These are phyloP conservation scores for Fabriciana adippe DNA, from an alignment of 2,888 invertebrate species.

Conservation along the genomic window DNA sequence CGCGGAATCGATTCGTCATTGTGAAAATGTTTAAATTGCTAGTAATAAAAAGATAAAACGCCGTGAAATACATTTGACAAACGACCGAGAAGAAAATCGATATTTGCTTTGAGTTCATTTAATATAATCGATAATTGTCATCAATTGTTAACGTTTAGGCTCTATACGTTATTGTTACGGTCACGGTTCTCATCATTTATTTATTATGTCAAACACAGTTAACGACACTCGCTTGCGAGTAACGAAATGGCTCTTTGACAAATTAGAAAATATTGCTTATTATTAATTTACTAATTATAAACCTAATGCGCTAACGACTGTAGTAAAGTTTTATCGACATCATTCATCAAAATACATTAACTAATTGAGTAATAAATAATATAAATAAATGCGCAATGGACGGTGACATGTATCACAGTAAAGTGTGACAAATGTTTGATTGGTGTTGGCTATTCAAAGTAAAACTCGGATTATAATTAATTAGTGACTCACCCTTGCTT, in stretches of 20 bases:
- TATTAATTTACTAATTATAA: too few species aligned
- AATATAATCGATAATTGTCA: conserved; percentile 71
- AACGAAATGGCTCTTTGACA: conserved; percentile 60
- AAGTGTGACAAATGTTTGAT: too few species aligned
- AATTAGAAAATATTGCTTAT: conserved; percentile 15
- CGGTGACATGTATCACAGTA: too few species aligned
- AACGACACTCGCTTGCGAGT: conserved; percentile 54
- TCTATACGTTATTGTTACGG: conserved; percentile 38
- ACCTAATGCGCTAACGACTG: too few species aligned
- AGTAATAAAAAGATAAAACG: conserved; percentile 57
- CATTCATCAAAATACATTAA: too few species aligned
- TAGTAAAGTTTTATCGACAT: too few species aligned
- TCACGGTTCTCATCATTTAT: conserved; percentile 44
- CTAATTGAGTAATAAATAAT: too few species aligned
- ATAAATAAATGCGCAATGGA: too few species aligned
- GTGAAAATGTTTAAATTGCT: conserved; percentile 70
- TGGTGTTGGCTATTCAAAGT: too few species aligned
- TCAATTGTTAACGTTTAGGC: conserved; percentile 60
- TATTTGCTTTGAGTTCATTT: conserved; percentile 65
- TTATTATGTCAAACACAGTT: conserved; percentile 1
- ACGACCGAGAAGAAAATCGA: conserved; percentile 60
- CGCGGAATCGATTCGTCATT: conserved; percentile 71
- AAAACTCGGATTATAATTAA: too few species aligned
- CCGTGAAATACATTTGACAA: conserved; percentile 75
- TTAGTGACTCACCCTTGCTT: too few species aligned